Percentiles rank a stretch among this genome's conserved stretches.
Evolutionary conservation across 2,113 vertebrate species (phyloP).

Genomic region (Aplodontia rufa): DNA sequence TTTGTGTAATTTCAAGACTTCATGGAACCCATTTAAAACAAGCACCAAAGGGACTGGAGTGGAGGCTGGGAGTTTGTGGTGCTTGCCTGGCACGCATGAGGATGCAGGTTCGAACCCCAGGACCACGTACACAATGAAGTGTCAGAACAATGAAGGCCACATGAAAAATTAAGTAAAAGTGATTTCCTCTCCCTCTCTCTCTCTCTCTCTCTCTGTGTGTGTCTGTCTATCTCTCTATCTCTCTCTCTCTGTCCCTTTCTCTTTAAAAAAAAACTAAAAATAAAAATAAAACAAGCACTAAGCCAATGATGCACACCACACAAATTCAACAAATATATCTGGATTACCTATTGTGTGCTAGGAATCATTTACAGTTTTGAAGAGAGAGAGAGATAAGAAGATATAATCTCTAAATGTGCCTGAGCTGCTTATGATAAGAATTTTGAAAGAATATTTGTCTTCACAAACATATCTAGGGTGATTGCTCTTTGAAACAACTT

Average conservation of each 20-base stretch:
- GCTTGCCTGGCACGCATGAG: too few species aligned
- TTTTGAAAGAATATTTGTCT: background rate
- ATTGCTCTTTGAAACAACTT: background rate
- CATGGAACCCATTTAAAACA: background rate
- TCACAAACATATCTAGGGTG: background rate
- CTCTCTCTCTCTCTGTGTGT: too few species aligned
- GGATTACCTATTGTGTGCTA: background rate
- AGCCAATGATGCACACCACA: background rate
- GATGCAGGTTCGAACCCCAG: too few species aligned
- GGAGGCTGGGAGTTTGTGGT: too few species aligned
- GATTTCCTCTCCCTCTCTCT: too few species aligned
- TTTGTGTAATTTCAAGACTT: background rate
- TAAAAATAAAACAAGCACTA: conserved; percentile 13
- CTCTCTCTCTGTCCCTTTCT: too few species aligned
- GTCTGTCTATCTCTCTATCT: too few species aligned
- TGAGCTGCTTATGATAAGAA: background rate
- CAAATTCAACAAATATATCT: background rate
- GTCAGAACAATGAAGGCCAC: too few species aligned
- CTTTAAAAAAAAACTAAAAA: too few species aligned
- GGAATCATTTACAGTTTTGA: background rate
- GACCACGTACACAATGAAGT: too few species aligned
- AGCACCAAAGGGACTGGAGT: too few species aligned
- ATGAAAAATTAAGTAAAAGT: too few species aligned
- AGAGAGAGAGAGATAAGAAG: background rate
- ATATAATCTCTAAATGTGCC: background rate